Conservation (phyloP, 2,113 vertebrate genomes). For the Cebidichthys violaceus region DNA sequence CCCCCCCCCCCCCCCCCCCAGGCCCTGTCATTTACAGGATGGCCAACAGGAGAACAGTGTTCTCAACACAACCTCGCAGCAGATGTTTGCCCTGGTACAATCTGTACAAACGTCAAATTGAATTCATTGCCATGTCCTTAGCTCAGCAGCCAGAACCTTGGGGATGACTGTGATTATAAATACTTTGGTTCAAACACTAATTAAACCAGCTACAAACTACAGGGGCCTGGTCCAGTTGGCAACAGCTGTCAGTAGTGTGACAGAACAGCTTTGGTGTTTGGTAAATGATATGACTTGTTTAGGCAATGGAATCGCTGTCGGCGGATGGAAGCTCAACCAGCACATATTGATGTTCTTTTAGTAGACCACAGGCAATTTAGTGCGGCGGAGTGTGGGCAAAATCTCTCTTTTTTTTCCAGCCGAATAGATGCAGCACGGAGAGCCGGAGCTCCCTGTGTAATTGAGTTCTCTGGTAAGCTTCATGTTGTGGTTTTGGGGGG, state of each 20-base stretch:
- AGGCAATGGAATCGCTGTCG: constrained; percentile 67
- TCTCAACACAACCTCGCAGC: constrained; percentile 79
- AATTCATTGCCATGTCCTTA: constrained; percentile 73
- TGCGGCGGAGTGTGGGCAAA: constrained; percentile 53
- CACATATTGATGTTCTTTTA: constrained; percentile 71
- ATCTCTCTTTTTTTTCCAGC: constrained; percentile 35
- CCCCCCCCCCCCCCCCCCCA: constrained; percentile 9
- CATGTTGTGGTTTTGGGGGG: constrained; percentile 60
- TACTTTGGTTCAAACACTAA: constrained; percentile 77
- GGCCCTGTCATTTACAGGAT: constrained; percentile 81
- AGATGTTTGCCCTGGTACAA: constrained; percentile 83
- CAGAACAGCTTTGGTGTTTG: constrained; percentile 66
- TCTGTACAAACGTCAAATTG: constrained; percentile 77
- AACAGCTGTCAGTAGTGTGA: constrained; percentile 69
- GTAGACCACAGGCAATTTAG: constrained; percentile 67
- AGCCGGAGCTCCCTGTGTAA: constrained; percentile 63
- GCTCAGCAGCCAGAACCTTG: constrained; percentile 62
- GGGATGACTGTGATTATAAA: constrained; percentile 72
- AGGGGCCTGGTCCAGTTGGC: constrained; percentile 58
- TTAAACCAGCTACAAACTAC: constrained; percentile 77
- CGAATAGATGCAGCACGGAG: constrained; percentile 56
- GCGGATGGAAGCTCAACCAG: constrained; percentile 64
- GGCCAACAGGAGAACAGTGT: constrained; percentile 71
- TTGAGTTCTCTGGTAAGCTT: constrained; percentile 69
- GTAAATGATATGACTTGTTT: constrained; percentile 75